Evolutionary conservation across 2,888 invertebrate species (phyloP).

Genomic region (Lasioglossum malachurum): DNA sequence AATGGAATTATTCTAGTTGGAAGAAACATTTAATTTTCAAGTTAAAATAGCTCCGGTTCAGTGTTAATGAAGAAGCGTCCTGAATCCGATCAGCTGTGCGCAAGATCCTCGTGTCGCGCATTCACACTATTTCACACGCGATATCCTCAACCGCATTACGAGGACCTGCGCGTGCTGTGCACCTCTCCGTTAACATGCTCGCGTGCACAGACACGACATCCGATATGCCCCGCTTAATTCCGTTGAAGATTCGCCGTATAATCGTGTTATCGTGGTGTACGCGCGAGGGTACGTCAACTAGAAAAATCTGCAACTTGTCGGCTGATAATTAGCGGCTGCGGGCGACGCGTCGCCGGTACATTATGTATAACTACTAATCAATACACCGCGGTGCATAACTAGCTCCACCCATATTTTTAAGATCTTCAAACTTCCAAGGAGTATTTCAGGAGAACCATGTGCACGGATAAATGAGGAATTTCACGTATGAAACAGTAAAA

Average conservation of each 20-base stretch:
- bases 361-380: constrained; percentile 40
- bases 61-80: constrained; percentile 12
- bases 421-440: too few relatives aligned
- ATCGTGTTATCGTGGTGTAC: constrained; percentile 40
- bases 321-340: constrained; percentile 35
- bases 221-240: constrained; percentile 60
- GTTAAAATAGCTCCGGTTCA: too few relatives aligned
- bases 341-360: neutral
- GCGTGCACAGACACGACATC: constrained; percentile 57
- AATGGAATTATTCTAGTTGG: too few relatives aligned
- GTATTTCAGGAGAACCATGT: too few relatives aligned
- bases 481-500: too few relatives aligned
- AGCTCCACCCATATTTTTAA: neutral
- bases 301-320: constrained; percentile 31
- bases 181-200: constrained; percentile 59
- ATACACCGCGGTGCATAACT: constrained; percentile 17
- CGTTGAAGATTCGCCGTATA: constrained; percentile 46
- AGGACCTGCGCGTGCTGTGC: constrained; percentile 51
- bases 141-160: constrained; percentile 56
- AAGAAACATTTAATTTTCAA: too few relatives aligned
- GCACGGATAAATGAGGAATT: too few relatives aligned
- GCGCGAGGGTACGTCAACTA: constrained; percentile 22
- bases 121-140: constrained; percentile 39
- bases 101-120: constrained; percentile 49
- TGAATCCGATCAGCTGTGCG: constrained; percentile 42